Base-by-base conservation (phyloP, 1,140 invertebrate species). In the Parasteatoda tepidariorum region DNA sequence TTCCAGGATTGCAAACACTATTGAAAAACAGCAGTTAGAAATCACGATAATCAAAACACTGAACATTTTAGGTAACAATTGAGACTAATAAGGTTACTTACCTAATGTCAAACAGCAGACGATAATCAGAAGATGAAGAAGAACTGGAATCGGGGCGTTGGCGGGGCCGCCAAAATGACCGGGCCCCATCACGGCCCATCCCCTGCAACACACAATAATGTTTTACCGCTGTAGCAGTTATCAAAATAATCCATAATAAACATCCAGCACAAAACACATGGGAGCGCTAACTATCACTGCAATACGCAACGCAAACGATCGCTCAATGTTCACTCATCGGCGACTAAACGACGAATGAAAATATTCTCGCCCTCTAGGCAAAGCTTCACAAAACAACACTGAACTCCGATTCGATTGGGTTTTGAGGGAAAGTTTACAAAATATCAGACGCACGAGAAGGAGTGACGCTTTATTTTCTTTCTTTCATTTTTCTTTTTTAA, bases 131-230 rank as follows among this genome's bases (percentile, higher is more conserved):
- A 61, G 71, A 28, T 59, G 55, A 24, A 74, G 71, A 59, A 57
- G 67, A 54, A 15, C 28, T 41, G 38, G 30, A 28, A 38, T 67
- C 41, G 28, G 75, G 62, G 61, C 22, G 41, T 67, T 67, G 62
- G 73, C 41, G 62, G 62, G 62, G 41, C 34, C 75, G 75, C 62
- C 75, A 62, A 59, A 41, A 64, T 26, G 64, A 33, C 74, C 59
- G 34, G 22, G 61, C 62, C 62, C 75, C 75, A 78, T 78, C 75
- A 78, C 75, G 75, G 75, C 75, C 75, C 75, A 78, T 78, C 75
- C 75, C 75, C 75, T 78, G 75, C 38, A 78, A 78, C 28, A 78
- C 38, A 67, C n/a, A 66, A 78, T 26, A 28, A 48, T 41, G 28
- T 26, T 61, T 66, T 41, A 67, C 41, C 62, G 48, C 28, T 30